Conservation (phyloP, 2,888 invertebrate genomes). For the Blastobasis lacticolella region DNA sequence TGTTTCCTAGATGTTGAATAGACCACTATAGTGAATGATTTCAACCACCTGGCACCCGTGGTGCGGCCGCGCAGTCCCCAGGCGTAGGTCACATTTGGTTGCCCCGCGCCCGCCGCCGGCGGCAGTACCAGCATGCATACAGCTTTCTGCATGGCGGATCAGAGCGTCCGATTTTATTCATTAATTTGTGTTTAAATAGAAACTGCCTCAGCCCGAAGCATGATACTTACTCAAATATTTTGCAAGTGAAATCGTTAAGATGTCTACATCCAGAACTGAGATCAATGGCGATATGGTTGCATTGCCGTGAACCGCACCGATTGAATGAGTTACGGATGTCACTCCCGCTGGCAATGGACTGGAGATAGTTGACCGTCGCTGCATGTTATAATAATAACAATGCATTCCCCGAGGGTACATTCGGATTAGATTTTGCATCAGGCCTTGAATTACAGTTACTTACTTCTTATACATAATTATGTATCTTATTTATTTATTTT, state of each 20-base stretch:
- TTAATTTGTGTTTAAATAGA: slow-evolving; percentile 66
- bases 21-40: too few relatives aligned
- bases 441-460: slow-evolving; percentile 22
- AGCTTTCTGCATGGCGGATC: slow-evolving; percentile 73
- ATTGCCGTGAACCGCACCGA: slow-evolving; percentile 47
- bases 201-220: slow-evolving; percentile 70
- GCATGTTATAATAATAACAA: slow-evolving; percentile 59
- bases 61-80: too few relatives aligned
- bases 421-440: slow-evolving; percentile 51
- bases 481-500: slow-evolving; percentile 15
- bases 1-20: too few relatives aligned
- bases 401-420: slow-evolving; percentile 47
- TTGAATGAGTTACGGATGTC: slow-evolving; percentile 33
- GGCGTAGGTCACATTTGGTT: too few relatives aligned
- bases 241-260: slow-evolving; percentile 33
- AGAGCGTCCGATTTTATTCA: slow-evolving; percentile 60
- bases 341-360: slow-evolving; percentile 36
- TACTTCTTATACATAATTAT: slow-evolving; percentile 8
- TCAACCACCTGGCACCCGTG: too few relatives aligned
- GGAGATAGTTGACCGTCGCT: slow-evolving; percentile 56
- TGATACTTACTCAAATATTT: slow-evolving; percentile 53
- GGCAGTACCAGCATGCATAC: slow-evolving; percentile 60
- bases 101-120: slow-evolving; percentile 9
- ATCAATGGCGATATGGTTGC: slow-evolving; percentile 36
- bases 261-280: slow-evolving; percentile 20